phyloP scores from a whole-genome alignment of 1,140 invertebrate species.

The Aphis craccivora region DNA sequence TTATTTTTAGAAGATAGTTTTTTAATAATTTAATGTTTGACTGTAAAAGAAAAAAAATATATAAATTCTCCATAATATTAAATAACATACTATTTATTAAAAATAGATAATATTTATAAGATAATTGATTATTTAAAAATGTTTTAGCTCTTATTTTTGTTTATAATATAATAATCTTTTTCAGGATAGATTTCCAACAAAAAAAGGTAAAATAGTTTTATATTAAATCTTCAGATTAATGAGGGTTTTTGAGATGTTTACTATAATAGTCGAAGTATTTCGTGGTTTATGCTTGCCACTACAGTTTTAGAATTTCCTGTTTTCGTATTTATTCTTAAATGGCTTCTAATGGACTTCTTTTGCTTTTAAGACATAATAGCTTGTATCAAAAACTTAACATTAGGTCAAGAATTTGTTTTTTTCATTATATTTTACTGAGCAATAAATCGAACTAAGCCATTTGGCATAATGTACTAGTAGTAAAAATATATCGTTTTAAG shows the following conservation, averaged over 20 bases:
- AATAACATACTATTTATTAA: neutral
- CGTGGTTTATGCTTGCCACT: constrained; percentile 31
- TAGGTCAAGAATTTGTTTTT: neutral
- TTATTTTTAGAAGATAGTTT: neutral
- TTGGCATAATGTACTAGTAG: neutral
- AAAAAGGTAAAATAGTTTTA: constrained; percentile 14
- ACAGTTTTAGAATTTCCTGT: neutral
- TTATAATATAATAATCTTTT: neutral
- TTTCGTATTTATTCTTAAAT: constrained; percentile 45
- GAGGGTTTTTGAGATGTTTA: constrained; percentile 41
- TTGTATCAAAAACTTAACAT: constrained; percentile 21
- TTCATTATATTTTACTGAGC: neutral
- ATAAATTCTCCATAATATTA: neutral
- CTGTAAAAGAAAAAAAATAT: rapidly evolving
- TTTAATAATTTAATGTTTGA: neutral
- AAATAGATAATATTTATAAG: neutral
- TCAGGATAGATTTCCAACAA: neutral
- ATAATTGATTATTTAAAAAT: neutral
- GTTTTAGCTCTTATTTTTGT: neutral
- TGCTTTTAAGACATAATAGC: constrained; percentile 18
- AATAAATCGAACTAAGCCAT: neutral
- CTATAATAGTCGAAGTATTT: constrained; percentile 16
- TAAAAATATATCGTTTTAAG: neutral
- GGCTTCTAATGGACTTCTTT: constrained; percentile 42
- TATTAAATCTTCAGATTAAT: constrained; percentile 28